Evolutionary conservation across 2,797 vertebrate species (phyloP), one percentile per base, ranked within the genome.

Genomic region (Aplochiton taeniatus): DNA sequence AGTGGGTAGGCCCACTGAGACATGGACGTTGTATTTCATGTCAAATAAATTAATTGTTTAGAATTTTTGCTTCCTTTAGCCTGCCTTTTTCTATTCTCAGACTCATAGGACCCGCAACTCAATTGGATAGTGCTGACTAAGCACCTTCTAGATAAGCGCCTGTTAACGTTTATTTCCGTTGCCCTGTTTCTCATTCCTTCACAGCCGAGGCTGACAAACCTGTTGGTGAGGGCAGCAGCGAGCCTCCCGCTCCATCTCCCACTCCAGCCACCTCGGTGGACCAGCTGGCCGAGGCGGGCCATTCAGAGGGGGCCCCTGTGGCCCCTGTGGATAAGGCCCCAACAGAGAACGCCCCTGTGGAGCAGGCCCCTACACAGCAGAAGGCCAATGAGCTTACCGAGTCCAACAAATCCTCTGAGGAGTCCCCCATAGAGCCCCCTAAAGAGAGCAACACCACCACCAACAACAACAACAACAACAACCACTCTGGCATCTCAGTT

Each of bases 361-460:
- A 81, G 67, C 58, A 41, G 4, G 77, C 19, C 5, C 4, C 10
- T 16, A 83, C 76, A 1, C 73, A 78, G 19, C 82, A 88, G 79
- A 82, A 77, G 0, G 79, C 82, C 14, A 80, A 88, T 0, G 76
- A 87, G 59, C 69, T 54, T 8, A 0, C 0, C 0, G 20, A 6
- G 62, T 87, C 90, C 75, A 79, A 73, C 73, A 61, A 87, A 66
- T 90, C 85, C 11, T 87, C 85, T 0, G 75, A 75, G 65, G 89
- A 90, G 45, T 83, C 86, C 0, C 76, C 86, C 70, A 88, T 82
- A 79, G 87, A 86, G 48, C 44, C 65, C 5, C 11, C n/a, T 9
- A 86, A 87, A 0, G 77, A 83, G 63, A 89, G 86, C 83, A 86
- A 85, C 79, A 87, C 79, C 75, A 87, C 85, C 81, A 84, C 71